phyloP scores from a whole-genome alignment of 1,140 invertebrate genomes.

The Orius laevigatus region DNA sequence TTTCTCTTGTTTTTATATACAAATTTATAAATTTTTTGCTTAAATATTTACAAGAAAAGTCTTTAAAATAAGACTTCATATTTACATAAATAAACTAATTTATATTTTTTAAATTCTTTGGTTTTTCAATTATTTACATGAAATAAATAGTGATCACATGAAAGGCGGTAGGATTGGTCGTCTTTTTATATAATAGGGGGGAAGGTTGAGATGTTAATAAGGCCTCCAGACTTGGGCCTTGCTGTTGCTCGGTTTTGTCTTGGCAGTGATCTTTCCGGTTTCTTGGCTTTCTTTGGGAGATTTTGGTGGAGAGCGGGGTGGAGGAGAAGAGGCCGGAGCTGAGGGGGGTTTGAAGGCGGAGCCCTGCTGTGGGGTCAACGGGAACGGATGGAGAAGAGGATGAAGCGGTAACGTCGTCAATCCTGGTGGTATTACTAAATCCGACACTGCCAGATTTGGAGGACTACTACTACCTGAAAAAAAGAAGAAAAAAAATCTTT shows the following conservation, averaged over 20 bases:
- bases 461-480: constrained; percentile 1
- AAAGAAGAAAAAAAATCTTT: not conserved
- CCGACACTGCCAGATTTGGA: not conserved
- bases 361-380: not conserved
- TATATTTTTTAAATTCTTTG: too few species aligned
- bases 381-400: constrained; percentile 5
- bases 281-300: constrained; percentile 2
- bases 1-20: too few species aligned
- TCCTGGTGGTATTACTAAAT: not conserved
- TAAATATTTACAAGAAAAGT: too few species aligned
- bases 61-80: too few species aligned
- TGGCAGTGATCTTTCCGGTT: not conserved
- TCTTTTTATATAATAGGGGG: too few species aligned
- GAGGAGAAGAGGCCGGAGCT: not conserved
- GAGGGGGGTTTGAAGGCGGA: constrained; percentile 7
- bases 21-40: too few species aligned
- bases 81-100: too few species aligned
- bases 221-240: constrained; percentile 13
- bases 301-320: constrained; percentile 1
- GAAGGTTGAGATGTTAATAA: constrained; percentile 1
- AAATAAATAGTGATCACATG: too few species aligned
- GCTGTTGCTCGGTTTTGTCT: constrained; percentile 13
- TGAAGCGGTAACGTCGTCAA: not conserved
- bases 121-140: too few species aligned
- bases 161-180: too few species aligned